phyloP scores from a whole-genome alignment of 2,888 invertebrate genomes.

The Parnassius smintheus region DNA sequence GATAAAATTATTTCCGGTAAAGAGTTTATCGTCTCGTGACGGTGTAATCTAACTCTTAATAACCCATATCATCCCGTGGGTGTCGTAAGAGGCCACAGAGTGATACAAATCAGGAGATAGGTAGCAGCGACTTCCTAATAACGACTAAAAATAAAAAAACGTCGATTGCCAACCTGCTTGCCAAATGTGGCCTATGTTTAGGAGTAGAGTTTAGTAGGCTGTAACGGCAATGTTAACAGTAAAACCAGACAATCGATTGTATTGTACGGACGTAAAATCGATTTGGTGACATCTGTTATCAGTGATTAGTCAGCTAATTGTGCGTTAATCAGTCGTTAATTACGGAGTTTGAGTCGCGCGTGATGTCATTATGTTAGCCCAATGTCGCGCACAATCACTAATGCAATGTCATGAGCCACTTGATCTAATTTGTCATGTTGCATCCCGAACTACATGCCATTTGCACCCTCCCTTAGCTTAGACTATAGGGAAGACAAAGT shows the following conservation, averaged over 20 bases:
- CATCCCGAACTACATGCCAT: constrained; percentile 15
- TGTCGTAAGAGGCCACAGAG: no score
- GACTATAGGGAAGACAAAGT: constrained; percentile 1
- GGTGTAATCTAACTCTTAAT: no score
- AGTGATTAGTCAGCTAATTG: constrained; percentile 60
- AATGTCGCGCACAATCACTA: constrained; percentile 41
- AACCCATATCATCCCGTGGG: no score
- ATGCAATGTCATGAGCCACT: constrained; percentile 46
- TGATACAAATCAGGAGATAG: no score
- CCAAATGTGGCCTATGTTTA: no score
- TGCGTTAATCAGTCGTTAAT: constrained; percentile 66
- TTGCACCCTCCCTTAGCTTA: constrained; percentile 11
- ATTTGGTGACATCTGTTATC: constrained; percentile 48
- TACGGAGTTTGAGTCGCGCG: constrained; percentile 43
- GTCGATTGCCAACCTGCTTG: no score
- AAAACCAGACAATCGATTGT: constrained; percentile 17
- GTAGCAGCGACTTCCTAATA: no score
- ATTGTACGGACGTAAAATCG: constrained; percentile 10
- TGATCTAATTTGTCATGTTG: constrained; percentile 50
- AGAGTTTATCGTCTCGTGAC: no score
- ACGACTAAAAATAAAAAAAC: no score
- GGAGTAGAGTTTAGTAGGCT: no score
- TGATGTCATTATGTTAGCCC: constrained; percentile 53
- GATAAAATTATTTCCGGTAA: no score
- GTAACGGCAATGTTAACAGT: background rate